These are phyloP conservation scores for Salvelinus namaycush DNA, from an alignment of 2,113 vertebrate genomes.

Conservation along the genomic window DNA sequence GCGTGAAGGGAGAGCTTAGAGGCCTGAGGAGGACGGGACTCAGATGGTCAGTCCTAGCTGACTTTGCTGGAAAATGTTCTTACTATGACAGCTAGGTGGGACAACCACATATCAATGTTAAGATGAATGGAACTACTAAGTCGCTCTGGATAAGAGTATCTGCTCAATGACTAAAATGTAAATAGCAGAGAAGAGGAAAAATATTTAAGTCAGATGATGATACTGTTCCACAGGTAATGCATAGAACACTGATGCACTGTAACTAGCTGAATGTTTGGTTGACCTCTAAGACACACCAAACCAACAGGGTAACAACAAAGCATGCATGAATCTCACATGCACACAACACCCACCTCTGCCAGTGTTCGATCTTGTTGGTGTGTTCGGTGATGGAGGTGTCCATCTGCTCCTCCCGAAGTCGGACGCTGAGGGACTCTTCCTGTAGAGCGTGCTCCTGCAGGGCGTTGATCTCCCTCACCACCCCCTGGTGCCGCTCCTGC, in stretches of 20 bases:
- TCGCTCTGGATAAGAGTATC: no score
- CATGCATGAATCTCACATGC: background rate
- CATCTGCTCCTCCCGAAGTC: conserved; percentile 87
- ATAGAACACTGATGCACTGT: background rate
- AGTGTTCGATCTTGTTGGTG: conserved; percentile 88
- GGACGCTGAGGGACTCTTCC: conserved; percentile 86
- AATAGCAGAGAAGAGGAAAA: background rate
- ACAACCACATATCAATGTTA: no score
- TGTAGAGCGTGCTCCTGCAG: conserved; percentile 86
- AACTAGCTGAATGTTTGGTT: background rate
- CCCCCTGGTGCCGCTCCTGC: conserved; percentile 78
- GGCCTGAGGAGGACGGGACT: conserved; percentile 66
- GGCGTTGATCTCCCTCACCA: conserved; percentile 81
- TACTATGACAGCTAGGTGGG: no score
- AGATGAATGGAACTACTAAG: no score
- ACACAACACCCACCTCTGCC: conserved; percentile 82
- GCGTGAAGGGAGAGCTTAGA: conserved; percentile 81
- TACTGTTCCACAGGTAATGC: background rate
- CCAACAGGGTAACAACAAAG: background rate
- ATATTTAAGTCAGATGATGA: background rate
- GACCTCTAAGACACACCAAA: background rate
- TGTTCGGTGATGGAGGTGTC: conserved; percentile 81
- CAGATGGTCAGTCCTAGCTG: background rate
- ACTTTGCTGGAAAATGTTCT: no score
- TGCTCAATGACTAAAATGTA: no score